Evolutionary conservation across 2,113 vertebrate species (phyloP).

Genomic region (Leiothrix lutea): DNA sequence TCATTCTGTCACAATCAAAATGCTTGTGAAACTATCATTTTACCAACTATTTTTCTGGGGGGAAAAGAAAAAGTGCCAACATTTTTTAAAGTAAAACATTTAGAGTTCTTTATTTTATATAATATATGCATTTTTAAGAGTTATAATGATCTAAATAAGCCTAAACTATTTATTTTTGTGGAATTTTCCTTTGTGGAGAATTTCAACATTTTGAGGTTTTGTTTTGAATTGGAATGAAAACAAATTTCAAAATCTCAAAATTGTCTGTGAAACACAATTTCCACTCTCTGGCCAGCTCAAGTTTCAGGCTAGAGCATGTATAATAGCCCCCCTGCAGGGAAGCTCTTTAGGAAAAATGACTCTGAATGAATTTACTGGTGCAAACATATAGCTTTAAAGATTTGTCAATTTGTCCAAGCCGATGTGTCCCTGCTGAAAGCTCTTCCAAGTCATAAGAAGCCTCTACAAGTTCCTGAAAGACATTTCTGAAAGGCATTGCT

Average conservation of each 20-base stretch:
- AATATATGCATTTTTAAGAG: background rate
- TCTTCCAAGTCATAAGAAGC: background rate
- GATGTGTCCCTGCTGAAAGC: background rate
- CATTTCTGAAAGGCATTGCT: background rate
- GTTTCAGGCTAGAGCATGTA: slow-evolving; percentile 24
- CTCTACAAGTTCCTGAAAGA: background rate
- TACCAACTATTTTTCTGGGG: background rate
- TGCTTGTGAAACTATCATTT: background rate
- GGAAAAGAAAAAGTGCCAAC: background rate
- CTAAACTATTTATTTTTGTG: slow-evolving; percentile 46
- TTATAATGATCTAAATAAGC: background rate
- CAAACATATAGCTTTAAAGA: slow-evolving; percentile 17
- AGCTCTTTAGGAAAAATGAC: slow-evolving; percentile 38
- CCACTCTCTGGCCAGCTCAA: slow-evolving; percentile 35
- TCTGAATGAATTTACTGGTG: background rate
- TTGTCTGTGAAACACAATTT: slow-evolving; percentile 56
- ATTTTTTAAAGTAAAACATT: background rate
- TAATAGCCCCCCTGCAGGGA: slow-evolving; percentile 34
- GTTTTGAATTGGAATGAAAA: slow-evolving; percentile 62
- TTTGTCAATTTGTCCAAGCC: background rate
- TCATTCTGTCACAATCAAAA: background rate
- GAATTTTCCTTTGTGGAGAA: slow-evolving; percentile 58
- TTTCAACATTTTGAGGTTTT: slow-evolving; percentile 67
- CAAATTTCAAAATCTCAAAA: slow-evolving; percentile 69
- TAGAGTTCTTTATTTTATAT: background rate